Conservation (phyloP, 2,888 invertebrate genomes). For the Pristionchus exspectatus region DNA sequence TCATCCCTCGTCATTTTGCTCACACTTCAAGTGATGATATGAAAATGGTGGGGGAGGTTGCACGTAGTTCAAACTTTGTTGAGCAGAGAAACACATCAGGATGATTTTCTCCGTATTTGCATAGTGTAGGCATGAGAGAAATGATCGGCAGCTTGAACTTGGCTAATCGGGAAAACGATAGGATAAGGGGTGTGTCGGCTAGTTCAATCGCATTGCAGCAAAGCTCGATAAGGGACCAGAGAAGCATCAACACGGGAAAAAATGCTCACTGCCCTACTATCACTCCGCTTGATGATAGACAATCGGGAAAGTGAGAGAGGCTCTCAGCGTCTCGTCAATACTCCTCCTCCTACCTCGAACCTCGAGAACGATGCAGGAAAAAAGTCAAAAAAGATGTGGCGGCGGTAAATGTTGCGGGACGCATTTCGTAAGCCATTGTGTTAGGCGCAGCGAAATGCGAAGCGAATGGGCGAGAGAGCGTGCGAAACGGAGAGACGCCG, state of each 20-base stretch:
- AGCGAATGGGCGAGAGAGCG: background rate
- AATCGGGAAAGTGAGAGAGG: no score
- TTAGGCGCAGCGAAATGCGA: background rate
- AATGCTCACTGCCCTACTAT: no score
- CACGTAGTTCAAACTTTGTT: no score
- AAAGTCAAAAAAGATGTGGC: background rate
- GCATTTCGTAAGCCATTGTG: constrained; percentile 40
- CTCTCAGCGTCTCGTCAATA: no score
- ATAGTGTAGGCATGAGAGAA: background rate
- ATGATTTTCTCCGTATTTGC: no score
- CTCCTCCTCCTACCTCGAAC: no score
- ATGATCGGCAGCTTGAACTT: background rate
- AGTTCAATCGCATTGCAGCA: background rate
- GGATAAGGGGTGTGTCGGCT: background rate
- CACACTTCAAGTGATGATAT: no score
- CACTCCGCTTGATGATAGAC: no score
- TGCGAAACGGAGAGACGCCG: background rate
- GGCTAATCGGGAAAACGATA: background rate
- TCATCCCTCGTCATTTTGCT: no score
- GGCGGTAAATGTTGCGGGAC: background rate
- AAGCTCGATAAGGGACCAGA: background rate
- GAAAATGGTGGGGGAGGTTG: no score
- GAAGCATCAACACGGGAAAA: background rate
- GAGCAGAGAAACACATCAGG: no score
- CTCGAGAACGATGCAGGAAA: background rate